Evolutionary conservation across 2,888 invertebrate genomes (phyloP), one percentile per base, ranked within the genome.

Genomic region (Caenorhabditis angaria): DNA sequence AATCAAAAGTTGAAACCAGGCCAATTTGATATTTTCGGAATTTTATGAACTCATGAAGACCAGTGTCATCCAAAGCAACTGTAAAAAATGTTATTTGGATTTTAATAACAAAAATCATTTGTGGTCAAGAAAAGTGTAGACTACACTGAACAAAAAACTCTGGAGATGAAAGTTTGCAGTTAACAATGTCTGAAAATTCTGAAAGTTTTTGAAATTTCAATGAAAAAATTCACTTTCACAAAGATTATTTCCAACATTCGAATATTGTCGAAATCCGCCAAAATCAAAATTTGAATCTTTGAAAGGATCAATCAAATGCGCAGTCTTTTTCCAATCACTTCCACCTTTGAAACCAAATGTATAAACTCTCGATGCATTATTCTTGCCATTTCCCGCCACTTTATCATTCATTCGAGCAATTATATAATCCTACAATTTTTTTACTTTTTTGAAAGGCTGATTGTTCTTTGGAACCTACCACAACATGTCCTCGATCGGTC

Each of bases 221-320:
- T 24, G n/a, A 14, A 18, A 5, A n/a, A 27, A 8, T 57, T 57
- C 22, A 70, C 65, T 27, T 65, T 70, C 65, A 62, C 70, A 70
- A 4, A 70, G 27, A 1, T 24, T 57, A 58, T 70, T 50, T 20
- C 57, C 61, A 22, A 65, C 47, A 12, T 58, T 35, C 18, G 48
- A 32, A 58, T 50, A 70, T 8, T 32, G 20, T 24, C 65, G 29
- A 25, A 65, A 70, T 6, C 53, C 56, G 3, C 64, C 64, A 29
- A 57, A 65, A 1, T 29, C 47, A 25, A 54, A 61, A 1, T 55
- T 54, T n/a, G 20, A n/a, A 0, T 65, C 54, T 53, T 60, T 20
- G 47, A 77, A 77, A 8, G 77, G 73, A 35, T 70, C 58, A n/a
- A 47, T 14, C 18, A 77, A 32, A 65, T 77, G 77, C 8, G 48